Evolutionary conservation across 2,797 vertebrate species (phyloP), one percentile per base, ranked within the genome.

Genomic region (Phrynocephalus forsythii): DNA sequence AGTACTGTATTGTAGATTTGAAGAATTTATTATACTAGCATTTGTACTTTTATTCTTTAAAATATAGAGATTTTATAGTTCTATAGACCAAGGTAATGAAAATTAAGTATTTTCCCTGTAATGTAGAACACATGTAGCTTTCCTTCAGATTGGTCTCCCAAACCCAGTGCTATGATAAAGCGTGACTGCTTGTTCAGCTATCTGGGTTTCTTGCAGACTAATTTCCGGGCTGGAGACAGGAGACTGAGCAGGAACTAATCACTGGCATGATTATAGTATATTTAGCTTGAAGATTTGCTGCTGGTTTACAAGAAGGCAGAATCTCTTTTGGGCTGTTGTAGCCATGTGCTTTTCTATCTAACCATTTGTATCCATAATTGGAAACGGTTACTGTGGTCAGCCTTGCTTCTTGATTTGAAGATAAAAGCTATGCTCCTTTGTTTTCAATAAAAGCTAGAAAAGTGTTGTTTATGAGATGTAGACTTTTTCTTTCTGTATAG

Each of bases 181-280:
- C 69, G 18, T 92, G 92, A 86, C 93, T 94, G 92, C 82, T 94
- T 95, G 88, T 95, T 91, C 91, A 91, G 87, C 90, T 96, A 82
- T 95, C 93, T 92, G 91, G 84, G 80, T 92, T 95, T 90, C 22
- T 89, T 91, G 92, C 92, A 96, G 94, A 92, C 92, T 94, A 88
- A 94, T 96, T 96, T 96, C 95, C 38, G 67, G 94, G 56, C 89
- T 95, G 94, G 93, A 96, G 94, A 93, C 93, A 90, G 92, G 78
- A 94, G 92, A 88, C 90, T 94, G 93, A 91, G 44, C 91, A 92
- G 79, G 90, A 91, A 91, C 93, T 94, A 94, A 89, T 95, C 93
- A 92, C 93, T 95, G 94, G 87, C 93, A 89, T 91, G 92, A 94
- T 95, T 94, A 89, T 83, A 87, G 87, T 92, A 86, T 94, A 86